Conservation (phyloP, 2,888 invertebrate species). For the Cremastinae sp. region DNA sequence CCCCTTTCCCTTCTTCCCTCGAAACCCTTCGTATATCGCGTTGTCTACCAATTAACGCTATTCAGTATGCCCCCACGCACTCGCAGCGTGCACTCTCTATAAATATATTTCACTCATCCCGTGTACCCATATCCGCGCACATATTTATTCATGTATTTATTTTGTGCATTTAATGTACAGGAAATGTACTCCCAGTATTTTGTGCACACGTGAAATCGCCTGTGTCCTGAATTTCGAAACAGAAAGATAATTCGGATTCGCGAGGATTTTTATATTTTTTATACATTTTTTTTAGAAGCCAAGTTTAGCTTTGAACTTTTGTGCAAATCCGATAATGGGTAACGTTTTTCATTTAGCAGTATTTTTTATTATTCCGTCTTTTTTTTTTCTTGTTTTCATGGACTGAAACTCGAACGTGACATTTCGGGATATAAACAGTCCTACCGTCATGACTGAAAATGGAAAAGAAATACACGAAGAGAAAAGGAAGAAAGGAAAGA, state of each 20-base stretch:
- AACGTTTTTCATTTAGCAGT: constrained; percentile 49
- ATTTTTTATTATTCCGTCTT: constrained; percentile 12
- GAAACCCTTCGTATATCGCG: constrained; percentile 64
- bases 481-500: constrained; percentile 22
- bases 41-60: constrained; percentile 78
- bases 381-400: constrained; percentile 42
- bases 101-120: constrained; percentile 49
- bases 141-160: constrained; percentile 12
- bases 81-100: constrained; percentile 39
- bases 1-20: constrained; percentile 58
- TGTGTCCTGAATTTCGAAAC: no score
- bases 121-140: constrained; percentile 27
- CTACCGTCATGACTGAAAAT: constrained; percentile 17
- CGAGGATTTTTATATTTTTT: not conserved
- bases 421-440: constrained; percentile 55
- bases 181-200: no score
- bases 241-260: no score
- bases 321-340: constrained; percentile 16
- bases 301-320: constrained; percentile 19
- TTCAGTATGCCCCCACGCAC: constrained; percentile 67
- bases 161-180: not conserved
- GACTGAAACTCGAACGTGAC: constrained; percentile 1
- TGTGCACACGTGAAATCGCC: no score
- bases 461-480: not conserved
- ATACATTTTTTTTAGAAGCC: constrained; percentile 1